Conservation (phyloP, 2,888 invertebrate species). For the Agrotis clavis region DNA sequence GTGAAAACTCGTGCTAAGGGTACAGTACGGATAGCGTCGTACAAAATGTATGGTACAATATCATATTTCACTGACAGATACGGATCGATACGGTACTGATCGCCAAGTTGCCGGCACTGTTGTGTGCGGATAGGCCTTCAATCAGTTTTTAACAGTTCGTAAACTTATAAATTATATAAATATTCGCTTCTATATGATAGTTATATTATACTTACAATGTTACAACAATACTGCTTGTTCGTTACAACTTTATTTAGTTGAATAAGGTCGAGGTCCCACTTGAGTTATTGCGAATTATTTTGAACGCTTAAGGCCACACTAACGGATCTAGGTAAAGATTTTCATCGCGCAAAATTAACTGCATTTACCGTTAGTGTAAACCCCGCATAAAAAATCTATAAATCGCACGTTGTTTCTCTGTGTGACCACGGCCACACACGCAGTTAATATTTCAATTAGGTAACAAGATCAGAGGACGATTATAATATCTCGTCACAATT, state of each 20-base stretch:
- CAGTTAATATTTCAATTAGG: slow-evolving; percentile 60
- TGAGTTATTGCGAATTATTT: neutral
- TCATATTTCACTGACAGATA: too few relatives aligned
- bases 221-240: slow-evolving; percentile 72
- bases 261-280: slow-evolving; percentile 10
- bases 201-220: slow-evolving; percentile 71
- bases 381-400: too few relatives aligned
- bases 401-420: neutral
- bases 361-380: too few relatives aligned
- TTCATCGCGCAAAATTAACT: too few relatives aligned
- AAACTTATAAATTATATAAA: slow-evolving; percentile 82
- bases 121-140: too few relatives aligned
- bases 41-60: too few relatives aligned
- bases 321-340: too few relatives aligned
- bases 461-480: slow-evolving; percentile 55
- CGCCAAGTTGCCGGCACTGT: too few relatives aligned
- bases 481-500: slow-evolving; percentile 18
- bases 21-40: too few relatives aligned
- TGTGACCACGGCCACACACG: slow-evolving; percentile 34
- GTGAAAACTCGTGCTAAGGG: too few relatives aligned
- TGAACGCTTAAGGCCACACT: neutral
- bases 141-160: slow-evolving; percentile 78
- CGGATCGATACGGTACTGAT: too few relatives aligned
- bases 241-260: slow-evolving; percentile 43
- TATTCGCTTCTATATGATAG: slow-evolving; percentile 67